Evolutionary conservation across 2,888 invertebrate genomes (phyloP).

Genomic region (Trissoscelio sp.): DNA sequence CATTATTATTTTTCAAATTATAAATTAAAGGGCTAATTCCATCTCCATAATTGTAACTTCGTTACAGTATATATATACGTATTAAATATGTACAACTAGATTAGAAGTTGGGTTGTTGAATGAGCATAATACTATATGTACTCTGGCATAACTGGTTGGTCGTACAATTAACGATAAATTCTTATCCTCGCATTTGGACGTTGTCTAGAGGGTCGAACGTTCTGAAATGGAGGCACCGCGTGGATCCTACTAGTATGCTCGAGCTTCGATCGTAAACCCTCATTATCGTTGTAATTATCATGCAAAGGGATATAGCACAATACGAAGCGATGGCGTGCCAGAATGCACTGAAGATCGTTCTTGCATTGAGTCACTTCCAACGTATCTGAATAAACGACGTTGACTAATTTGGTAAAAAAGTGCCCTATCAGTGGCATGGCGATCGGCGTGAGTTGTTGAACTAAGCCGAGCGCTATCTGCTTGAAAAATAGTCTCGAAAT

Average conservation of each 20-base stretch:
- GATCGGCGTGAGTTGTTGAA: conserved; percentile 54
- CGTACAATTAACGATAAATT: conserved; percentile 68
- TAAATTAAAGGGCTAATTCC: too few species aligned
- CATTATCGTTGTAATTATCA: conserved; percentile 82
- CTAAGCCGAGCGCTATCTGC: conserved; percentile 40
- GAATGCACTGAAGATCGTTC: conserved; percentile 82
- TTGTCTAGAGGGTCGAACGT: conserved; percentile 59
- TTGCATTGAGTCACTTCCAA: conserved; percentile 77
- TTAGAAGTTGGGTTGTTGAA: conserved; percentile 34
- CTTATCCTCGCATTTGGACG: conserved; percentile 62
- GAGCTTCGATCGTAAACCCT: conserved; percentile 79
- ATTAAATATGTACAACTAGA: too few species aligned
- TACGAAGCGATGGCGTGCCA: conserved; percentile 80
- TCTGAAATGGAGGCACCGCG: conserved; percentile 59
- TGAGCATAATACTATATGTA: conserved; percentile 53
- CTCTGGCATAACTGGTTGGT: conserved; percentile 49
- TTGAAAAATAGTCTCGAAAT: conserved; percentile 61
- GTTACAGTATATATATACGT: too few species aligned
- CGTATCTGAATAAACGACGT: conserved; percentile 80
- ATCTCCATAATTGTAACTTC: too few species aligned
- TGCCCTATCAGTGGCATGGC: conserved; percentile 55
- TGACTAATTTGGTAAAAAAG: conserved; percentile 78
- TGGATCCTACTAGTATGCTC: conserved; percentile 63
- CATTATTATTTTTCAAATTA: too few species aligned
- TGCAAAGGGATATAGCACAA: conserved; percentile 79